Evolutionary conservation across 92 coral and sea anemone genomes (phyloP), one percentile per base, ranked within the genome.

Genomic region (Heliopora coerulea): DNA sequence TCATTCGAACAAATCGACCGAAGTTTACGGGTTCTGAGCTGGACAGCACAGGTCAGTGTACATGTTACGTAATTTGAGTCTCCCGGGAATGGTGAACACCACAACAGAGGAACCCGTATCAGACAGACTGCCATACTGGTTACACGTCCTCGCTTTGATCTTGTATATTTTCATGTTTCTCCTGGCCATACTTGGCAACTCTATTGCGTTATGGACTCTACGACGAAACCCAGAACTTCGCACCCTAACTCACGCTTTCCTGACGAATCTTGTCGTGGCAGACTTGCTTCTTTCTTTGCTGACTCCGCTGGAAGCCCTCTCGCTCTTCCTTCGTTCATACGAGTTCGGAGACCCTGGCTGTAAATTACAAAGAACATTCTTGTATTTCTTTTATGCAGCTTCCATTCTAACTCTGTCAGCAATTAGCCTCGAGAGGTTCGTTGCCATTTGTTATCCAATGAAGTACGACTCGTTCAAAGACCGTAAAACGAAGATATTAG

Each of bases 251-350:
- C 86, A 82, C 56, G 80, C 83, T 23, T 56, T 88, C 31, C 68
- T 88, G 11, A 81, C 86, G 32, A 88, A 88, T 64, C 88, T 88
- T 67, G 86, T 83, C 5, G 74, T 65, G 19, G 91, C 88, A 18
- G 89, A 88, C 64, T 57, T 88, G 32, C 61, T 88, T 7, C 69
- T 88, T 26, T 86, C 89, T 2, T 34, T 81, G 29, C 62, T 81
- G 39, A 88, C 91, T 28, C 89, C 91, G 10, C 6, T 78, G 23
- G 91, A 88, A 60, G 91, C 75, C 3, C 32, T 66, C 14, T 54
- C 91, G 30, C 65, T 82, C 14, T 57, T 77, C 27, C n/a, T 44
- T 8, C 72, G 79, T 30, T 10, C 37, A 11, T 88, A 88, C 79
- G 59, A 33, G 30, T 15, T 73, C 12, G 91, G 91, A 3, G 56